Percentiles rank a stretch among this genome's conserved stretches.
Conservation (phyloP, 1,140 invertebrate species). For the Sitophilus oryzae region DNA sequence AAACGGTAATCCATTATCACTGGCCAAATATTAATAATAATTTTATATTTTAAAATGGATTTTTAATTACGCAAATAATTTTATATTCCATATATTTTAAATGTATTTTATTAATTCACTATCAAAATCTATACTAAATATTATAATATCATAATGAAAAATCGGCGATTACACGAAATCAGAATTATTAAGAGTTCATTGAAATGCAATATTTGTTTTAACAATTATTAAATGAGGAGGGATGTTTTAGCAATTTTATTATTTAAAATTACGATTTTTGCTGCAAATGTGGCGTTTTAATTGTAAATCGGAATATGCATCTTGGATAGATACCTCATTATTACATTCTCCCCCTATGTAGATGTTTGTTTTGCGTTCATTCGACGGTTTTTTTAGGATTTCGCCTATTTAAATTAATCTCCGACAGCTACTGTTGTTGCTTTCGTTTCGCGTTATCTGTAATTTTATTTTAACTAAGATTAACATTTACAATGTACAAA, state of each 20-base stretch:
- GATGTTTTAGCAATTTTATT: conserved; percentile 5
- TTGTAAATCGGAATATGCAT: too few relatives aligned
- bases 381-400: background rate
- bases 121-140: conserved; percentile 14
- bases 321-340: too few relatives aligned
- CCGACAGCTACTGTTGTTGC: conserved; percentile 9
- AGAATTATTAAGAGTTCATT: conserved; percentile 24
- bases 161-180: conserved; percentile 20
- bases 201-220: conserved; percentile 22
- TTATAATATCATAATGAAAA: conserved; percentile 23
- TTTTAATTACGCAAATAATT: conserved; percentile 25
- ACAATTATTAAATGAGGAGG: conserved; percentile 12
- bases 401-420: conserved; percentile 4
- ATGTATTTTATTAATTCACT: conserved; percentile 24
- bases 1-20: conserved; percentile 24
- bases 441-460: conserved; percentile 7
- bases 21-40: conserved; percentile 23
- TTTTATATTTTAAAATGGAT: conserved; percentile 22
- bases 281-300: background rate
- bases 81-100: conserved; percentile 25
- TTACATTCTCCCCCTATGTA: too few relatives aligned
- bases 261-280: conserved; percentile 1
- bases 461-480: conserved; percentile 16
- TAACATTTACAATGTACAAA: conserved; percentile 11
- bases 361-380: too few relatives aligned